Evolutionary conservation across 1,140 invertebrate genomes (phyloP).

Genomic region (Acromyrmex charruanus): DNA sequence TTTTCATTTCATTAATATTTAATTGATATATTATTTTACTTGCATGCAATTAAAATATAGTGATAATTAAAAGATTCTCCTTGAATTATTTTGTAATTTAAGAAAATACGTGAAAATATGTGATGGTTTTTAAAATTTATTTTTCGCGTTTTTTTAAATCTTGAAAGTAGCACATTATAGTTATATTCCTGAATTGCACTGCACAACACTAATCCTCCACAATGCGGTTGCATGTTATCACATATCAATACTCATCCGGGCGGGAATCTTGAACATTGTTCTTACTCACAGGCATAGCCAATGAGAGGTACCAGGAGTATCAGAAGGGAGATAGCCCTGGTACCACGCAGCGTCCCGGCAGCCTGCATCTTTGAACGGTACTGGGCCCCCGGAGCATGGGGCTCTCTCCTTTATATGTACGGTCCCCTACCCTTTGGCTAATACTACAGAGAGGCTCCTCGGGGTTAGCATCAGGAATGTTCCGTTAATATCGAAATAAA

Average conservation of each 20-base stretch:
- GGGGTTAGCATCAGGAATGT: constrained; percentile 76
- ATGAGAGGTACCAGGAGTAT: constrained; percentile 76
- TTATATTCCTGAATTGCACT: constrained; percentile 34
- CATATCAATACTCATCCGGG: constrained; percentile 46
- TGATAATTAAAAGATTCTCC: background rate
- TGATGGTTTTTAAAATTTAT: background rate
- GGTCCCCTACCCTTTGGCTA: constrained; percentile 67
- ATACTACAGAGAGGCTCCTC: constrained; percentile 75
- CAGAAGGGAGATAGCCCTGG: constrained; percentile 66
- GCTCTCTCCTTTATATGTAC: constrained; percentile 85
- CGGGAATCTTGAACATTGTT: constrained; percentile 67
- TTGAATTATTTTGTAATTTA: background rate
- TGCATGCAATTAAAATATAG: background rate
- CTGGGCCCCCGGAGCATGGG: constrained; percentile 82
- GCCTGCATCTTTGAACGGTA: constrained; percentile 84
- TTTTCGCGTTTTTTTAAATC: background rate
- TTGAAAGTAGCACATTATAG: constrained; percentile 1
- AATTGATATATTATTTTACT: background rate
- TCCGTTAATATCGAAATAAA: constrained; percentile 82
- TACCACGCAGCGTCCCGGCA: constrained; percentile 82
- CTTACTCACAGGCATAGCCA: constrained; percentile 82
- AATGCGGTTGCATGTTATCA: background rate
- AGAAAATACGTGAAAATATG: background rate
- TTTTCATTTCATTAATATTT: background rate
- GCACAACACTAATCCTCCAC: constrained; percentile 48